Conservation (phyloP, 2,888 invertebrate genomes). For the Rhingia rostrata region DNA sequence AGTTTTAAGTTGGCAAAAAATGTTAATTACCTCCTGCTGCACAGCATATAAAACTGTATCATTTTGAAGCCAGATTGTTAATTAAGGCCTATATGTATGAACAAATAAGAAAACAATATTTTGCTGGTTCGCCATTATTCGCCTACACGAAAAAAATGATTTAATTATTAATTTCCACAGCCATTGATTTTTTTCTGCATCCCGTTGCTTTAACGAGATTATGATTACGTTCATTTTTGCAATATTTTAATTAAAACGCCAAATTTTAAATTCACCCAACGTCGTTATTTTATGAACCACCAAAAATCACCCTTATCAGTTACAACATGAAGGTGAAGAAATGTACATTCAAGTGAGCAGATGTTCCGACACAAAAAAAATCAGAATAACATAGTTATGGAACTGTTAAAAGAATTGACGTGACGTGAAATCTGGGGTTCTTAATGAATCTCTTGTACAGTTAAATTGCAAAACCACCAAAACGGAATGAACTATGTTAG, state of each 20-base stretch:
- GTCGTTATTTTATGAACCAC: background rate
- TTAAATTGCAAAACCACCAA: background rate
- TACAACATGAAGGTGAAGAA: background rate
- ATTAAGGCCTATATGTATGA: too few relatives aligned
- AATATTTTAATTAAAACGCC: constrained; percentile 1
- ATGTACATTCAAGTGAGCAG: background rate
- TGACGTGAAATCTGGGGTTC: background rate
- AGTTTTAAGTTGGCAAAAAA: too few relatives aligned
- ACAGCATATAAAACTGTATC: too few relatives aligned
- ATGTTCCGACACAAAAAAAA: background rate
- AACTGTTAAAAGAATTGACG: constrained; percentile 2
- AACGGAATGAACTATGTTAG: background rate
- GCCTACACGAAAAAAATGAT: too few relatives aligned
- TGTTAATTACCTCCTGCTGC: too few relatives aligned
- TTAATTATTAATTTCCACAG: background rate
- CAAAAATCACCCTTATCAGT: constrained; percentile 4
- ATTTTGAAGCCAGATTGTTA: too few relatives aligned
- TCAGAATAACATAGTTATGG: constrained; percentile 1
- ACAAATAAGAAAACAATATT: too few relatives aligned
- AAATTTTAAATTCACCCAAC: background rate
- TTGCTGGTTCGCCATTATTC: too few relatives aligned
- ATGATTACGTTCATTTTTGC: background rate
- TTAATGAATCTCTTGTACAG: background rate
- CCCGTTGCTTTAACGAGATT: background rate
- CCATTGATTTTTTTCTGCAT: background rate